Evolutionary conservation across 92 coral and sea anemone genomes (phyloP), one percentile per base, ranked within the genome.

Genomic region (Micromussa lordhowensis): DNA sequence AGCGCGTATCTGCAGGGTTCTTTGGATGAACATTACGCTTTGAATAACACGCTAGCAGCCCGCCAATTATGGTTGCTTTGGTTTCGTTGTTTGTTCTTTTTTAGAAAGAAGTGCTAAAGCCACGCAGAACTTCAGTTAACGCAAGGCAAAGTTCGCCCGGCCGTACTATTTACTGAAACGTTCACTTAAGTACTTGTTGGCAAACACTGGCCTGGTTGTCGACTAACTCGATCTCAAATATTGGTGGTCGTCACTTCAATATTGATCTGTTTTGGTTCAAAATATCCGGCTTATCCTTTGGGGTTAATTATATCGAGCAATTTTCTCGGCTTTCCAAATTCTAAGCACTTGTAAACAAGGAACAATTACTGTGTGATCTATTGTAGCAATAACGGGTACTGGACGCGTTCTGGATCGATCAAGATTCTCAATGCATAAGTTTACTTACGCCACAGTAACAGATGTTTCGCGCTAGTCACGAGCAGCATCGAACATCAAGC

Each of bases 271-370:
- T 87, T 73, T 81, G 36, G 70, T 58, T 49, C 69, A 84, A 91
- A 93, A 95, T 94, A 95, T 95, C 98, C 98, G 98, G 98, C 85
- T 83, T 75, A 88, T 55, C 90, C 81, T 59, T 79, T 73, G 93
- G 95, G 82, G 92, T 91, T 95, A 95, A 90, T 87, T 88, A 89
- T 95, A 88, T 88, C 89, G 93, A 92, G 91, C 90, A 94, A 83
- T 88, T 93, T 88, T 94, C 88, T 76, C 82, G 86, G 48, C 87
- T 73, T 75, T 66, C 85, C 88, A 88, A 90, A 86, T 90, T 87
- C 87, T 93, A 93, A 94, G 94, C 88, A 90, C 97, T 70, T 84
- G 90, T 88, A 88, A 77, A 91, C 73, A 83, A 82, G 82, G 79
- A 70, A 76, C 92, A 77, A 89, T 91, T 86, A 83, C 75, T 83